A percentile compares a stretch with the other conserved stretches of the same genome.
Evolutionary conservation across 2,113 vertebrate species (phyloP).

Genomic region (Xenotilapia flavipinnis): DNA sequence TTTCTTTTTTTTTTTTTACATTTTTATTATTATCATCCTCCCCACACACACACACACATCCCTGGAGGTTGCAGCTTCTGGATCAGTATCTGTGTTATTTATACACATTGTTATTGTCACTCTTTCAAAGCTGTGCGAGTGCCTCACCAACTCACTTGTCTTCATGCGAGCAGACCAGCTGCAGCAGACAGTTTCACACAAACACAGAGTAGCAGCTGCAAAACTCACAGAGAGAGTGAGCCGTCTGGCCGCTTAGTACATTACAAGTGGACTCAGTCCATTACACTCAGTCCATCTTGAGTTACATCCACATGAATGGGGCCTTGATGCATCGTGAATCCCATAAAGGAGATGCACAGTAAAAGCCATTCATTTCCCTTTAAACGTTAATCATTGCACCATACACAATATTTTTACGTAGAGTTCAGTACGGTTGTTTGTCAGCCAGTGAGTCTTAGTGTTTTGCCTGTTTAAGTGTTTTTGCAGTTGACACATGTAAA

Average conservation of each 20-base stretch:
- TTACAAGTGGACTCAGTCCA: conserved; percentile 10
- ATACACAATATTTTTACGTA: not conserved
- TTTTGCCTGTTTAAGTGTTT: not conserved
- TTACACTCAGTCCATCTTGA: conserved; percentile 1
- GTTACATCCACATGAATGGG: conserved; percentile 33
- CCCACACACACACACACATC: not conserved
- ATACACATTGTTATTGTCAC: not conserved
- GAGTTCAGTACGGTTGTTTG: not conserved
- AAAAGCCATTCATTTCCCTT: not conserved
- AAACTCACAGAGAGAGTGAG: not conserved
- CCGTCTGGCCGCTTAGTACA: conserved; percentile 3
- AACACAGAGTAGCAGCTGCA: not conserved
- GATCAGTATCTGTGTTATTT: not conserved
- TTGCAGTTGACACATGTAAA: not conserved
- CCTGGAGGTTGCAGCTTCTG: not conserved
- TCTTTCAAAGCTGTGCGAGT: not conserved
- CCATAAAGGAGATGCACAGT: not conserved
- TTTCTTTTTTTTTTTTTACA: not conserved
- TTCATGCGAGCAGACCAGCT: not conserved
- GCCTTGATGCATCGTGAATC: not conserved
- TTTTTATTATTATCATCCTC: not conserved
- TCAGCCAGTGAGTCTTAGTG: not conserved
- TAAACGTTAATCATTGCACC: not conserved
- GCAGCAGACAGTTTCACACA: not conserved
- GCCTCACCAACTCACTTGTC: not conserved